Percentiles rank a stretch among this genome's conserved stretches.
phyloP scores from a whole-genome alignment of 2,113 vertebrate species.

The Hepsetus odoe region DNA sequence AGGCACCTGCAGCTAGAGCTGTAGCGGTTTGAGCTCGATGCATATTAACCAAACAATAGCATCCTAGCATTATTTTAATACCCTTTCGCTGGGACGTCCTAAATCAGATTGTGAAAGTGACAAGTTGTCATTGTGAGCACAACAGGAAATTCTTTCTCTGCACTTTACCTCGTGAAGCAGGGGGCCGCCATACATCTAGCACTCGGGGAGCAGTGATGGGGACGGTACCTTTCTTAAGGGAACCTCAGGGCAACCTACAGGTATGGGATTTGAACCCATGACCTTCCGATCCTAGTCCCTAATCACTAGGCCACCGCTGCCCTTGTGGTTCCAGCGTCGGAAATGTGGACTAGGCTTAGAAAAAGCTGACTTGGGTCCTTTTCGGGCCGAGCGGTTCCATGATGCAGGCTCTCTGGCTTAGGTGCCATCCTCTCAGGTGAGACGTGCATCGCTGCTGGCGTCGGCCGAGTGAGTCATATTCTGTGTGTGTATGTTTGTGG shows the following conservation, averaged over 20 bases:
- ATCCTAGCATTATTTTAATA: not conserved
- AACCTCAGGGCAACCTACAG: too few relatives aligned
- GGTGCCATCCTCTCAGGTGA: conserved; percentile 3
- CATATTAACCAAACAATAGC: not conserved
- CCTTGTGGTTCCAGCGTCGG: not conserved
- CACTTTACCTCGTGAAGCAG: too few relatives aligned
- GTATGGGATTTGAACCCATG: too few relatives aligned
- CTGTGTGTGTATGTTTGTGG: not conserved
- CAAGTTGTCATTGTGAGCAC: too few relatives aligned
- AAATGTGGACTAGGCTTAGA: not conserved
- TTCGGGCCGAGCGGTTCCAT: not conserved
- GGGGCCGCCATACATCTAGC: too few relatives aligned
- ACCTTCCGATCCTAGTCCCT: too few relatives aligned
- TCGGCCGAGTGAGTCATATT: conserved; percentile 31
- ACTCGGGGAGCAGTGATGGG: too few relatives aligned
- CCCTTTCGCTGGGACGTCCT: not conserved
- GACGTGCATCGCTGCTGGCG: not conserved
- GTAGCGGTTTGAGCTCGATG: not conserved
- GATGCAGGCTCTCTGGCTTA: not conserved
- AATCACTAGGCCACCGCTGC: too few relatives aligned
- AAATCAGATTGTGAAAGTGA: not conserved
- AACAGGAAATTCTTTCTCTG: too few relatives aligned
- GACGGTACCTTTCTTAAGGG: too few relatives aligned
- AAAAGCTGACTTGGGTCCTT: not conserved
- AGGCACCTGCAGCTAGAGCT: not conserved